These are phyloP conservation scores for Botrylloides violaceus DNA, from an alignment of 23 tunicate genomes.

Conservation along the genomic window DNA sequence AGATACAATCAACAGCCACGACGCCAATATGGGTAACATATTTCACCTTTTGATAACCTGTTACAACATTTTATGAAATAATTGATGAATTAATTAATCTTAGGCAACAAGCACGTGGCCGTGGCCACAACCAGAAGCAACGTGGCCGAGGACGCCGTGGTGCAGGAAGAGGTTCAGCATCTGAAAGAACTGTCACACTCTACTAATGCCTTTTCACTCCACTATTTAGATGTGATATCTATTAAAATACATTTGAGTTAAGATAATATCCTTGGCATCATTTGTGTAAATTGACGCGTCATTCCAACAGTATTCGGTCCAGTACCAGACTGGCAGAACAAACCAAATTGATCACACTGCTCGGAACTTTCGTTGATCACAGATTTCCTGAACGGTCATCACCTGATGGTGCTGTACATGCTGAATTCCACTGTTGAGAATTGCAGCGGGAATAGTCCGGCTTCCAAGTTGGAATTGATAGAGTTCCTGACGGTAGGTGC, in stretches of 20 bases:
- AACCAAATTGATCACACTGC: too few relatives aligned
- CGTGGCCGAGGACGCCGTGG: constrained; percentile 14
- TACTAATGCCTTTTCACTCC: constrained; percentile 6
- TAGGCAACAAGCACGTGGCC: background rate
- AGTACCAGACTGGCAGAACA: too few relatives aligned
- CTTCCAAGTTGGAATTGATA: constrained; percentile 24
- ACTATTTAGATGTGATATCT: background rate
- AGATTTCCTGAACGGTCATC: too few relatives aligned
- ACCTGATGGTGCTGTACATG: constrained; percentile 59
- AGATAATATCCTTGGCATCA: too few relatives aligned
- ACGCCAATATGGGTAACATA: background rate
- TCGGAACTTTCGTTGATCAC: too few relatives aligned
- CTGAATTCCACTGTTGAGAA: constrained; percentile 54
- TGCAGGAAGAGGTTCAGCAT: background rate
- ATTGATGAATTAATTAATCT: too few relatives aligned
- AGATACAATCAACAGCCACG: constrained; percentile 23
- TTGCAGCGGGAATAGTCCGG: constrained; percentile 29
- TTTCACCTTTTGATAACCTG: background rate
- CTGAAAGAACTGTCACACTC: background rate
- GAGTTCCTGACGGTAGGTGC: constrained; percentile 37
- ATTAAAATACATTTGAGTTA: too few relatives aligned
- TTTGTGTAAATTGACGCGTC: too few relatives aligned
- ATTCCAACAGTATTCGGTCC: too few relatives aligned
- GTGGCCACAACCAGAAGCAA: background rate
- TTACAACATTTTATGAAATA: background rate